These are phyloP conservation scores for Saccostrea cuccullata DNA, from an alignment of 1,140 invertebrate species.

Conservation along the genomic window DNA sequence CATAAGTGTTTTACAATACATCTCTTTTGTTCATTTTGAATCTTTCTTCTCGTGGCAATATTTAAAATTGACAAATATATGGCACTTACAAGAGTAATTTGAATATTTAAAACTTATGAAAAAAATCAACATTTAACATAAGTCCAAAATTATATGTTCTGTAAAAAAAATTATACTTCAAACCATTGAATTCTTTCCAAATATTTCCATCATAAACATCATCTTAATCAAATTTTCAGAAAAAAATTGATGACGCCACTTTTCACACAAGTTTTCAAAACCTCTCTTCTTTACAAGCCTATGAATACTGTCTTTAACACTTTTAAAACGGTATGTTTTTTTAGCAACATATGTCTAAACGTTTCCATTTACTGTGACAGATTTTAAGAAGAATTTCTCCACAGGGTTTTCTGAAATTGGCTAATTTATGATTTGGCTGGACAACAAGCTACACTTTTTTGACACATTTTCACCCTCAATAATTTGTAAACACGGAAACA, in stretches of 20 bases:
- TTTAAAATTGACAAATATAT: conserved; percentile 18
- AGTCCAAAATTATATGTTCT: neutral
- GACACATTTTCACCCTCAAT: neutral
- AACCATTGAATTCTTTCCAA: conserved; percentile 17
- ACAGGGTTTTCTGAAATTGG: conserved; percentile 23
- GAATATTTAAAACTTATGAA: conserved; percentile 27
- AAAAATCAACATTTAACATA: conserved; percentile 34
- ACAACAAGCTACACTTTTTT: neutral
- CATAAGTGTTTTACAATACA: no score
- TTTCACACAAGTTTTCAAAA: conserved; percentile 5
- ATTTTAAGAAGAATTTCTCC: neutral
- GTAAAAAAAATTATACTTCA: neutral
- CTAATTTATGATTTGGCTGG: conserved; percentile 5
- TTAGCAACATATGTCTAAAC: neutral
- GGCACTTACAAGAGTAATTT: neutral
- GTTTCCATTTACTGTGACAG: conserved; percentile 5
- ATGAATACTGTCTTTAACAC: neutral
- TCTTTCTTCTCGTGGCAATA: conserved; percentile 43
- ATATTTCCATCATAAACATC: neutral
- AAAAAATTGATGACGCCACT: neutral
- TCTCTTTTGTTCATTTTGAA: conserved; percentile 38
- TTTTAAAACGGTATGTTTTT: conserved; percentile 11
- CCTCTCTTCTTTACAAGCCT: neutral
- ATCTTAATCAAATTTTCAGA: neutral
- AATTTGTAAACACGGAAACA: neutral